Base-by-base conservation (phyloP, 1,140 invertebrate genomes). In the Drosophila orena region DNA sequence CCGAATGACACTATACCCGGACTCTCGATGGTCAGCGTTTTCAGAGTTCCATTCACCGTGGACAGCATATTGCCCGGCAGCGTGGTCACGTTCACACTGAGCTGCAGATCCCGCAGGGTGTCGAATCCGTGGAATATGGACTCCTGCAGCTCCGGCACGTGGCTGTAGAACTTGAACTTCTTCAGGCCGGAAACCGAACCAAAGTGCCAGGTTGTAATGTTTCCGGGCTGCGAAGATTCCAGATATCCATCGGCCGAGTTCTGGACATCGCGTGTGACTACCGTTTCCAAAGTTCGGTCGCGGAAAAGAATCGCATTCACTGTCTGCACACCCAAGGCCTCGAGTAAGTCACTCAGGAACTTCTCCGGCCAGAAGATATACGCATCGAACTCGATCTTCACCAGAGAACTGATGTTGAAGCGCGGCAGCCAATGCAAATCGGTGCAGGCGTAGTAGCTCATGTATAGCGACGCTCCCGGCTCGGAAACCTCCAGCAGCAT, bases 401-500 rank as follows among this genome's bases (percentile, higher is more conserved):
- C 68, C 57, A 88, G 56, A 5, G 74, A 49, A 1, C 24, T 46
- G 24, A 88, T 62, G 52, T 90, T 62, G 30, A 88, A 77, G 14
- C 62, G 57, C 4, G 84, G 84, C 43, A 88, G 34, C 75, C 77
- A 80, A 8, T 44, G 17, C 2, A 88, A 15, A 1, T 35, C 37
- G 1, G 22, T 24, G 0, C 11, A 15, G 5, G 79, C 62, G 22
- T 89, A 88, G 46, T 88, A 88, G 44, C 84, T 89, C 43, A 88
- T 59, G 30, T 83, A 78, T 3, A 88, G 52, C 2, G 80, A 80
- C 2, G 47, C 46, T 4, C 71, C 84, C 37, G 60, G 52, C 10
- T 89, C 80, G 2, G 72, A 66, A n/a, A 80, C 40, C 47, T 90
- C 69, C 60, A 88, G 52, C 20, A 84, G 74, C 85, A 88, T 80